Conservation (phyloP, 2,113 vertebrate genomes). For the Ochotona princeps region DNA sequence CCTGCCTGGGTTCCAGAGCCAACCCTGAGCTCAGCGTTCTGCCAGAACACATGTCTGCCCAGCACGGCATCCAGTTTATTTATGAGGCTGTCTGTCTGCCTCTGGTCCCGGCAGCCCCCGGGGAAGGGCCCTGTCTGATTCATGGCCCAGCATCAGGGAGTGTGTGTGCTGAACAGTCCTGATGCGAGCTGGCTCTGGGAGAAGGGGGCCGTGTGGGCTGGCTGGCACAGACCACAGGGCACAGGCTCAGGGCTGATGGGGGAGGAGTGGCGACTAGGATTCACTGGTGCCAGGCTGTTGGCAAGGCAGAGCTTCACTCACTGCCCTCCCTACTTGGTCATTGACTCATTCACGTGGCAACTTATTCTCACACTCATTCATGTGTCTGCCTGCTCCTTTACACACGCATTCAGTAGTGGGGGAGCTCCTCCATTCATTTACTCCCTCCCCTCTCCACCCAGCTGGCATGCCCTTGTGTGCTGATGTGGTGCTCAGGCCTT, state of each 20-base stretch:
- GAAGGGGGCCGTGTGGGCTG: constrained; percentile 23
- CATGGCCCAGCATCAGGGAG: constrained; percentile 38
- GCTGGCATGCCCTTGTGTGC: not conserved
- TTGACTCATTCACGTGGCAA: constrained; percentile 65
- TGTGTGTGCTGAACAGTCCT: not conserved
- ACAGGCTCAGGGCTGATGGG: constrained; percentile 5
- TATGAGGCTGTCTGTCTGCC: constrained; percentile 77
- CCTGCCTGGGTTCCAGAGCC: constrained; percentile 36
- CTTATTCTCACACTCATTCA: constrained; percentile 53
- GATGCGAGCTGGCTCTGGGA: constrained; percentile 33
- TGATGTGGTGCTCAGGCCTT: too few relatives aligned
- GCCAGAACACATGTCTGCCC: constrained; percentile 67
- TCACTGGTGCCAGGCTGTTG: not conserved
- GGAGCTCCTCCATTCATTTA: not conserved
- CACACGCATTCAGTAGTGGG: not conserved
- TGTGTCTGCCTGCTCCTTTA: constrained; percentile 18
- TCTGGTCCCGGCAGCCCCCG: not conserved
- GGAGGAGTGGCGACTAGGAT: too few relatives aligned
- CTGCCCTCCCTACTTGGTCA: not conserved
- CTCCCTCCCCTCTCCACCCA: not conserved
- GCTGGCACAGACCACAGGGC: constrained; percentile 46
- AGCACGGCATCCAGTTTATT: constrained; percentile 65
- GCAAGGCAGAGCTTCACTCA: not conserved
- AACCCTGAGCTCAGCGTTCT: constrained; percentile 61
- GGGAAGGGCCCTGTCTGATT: constrained; percentile 39